phyloP scores from a whole-genome alignment of 2,797 vertebrate species.

The Spondyliosoma cantharus region DNA sequence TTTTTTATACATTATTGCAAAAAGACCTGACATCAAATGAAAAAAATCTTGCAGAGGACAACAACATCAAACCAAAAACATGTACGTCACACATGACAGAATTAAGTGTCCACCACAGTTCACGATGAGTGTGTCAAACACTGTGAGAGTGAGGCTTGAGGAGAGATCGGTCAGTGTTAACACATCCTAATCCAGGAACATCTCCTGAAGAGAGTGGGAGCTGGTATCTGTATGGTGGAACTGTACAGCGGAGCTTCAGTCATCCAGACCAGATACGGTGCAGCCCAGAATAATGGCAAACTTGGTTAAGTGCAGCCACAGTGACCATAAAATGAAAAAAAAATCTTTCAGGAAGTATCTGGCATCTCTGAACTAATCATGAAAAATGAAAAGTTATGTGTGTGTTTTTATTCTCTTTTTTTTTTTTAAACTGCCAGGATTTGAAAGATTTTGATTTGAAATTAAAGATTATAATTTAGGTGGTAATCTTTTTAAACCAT shows the following conservation, averaged over 20 bases:
- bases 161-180: conserved; percentile 36
- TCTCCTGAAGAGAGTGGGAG: conserved; percentile 41
- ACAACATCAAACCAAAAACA: conserved; percentile 71
- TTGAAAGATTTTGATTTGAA: no score
- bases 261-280: conserved; percentile 27
- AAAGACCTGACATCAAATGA: conserved; percentile 59
- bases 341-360: neutral
- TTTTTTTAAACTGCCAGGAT: no score
- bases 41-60: conserved; percentile 59
- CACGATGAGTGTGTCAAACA: conserved; percentile 70
- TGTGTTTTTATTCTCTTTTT: neutral
- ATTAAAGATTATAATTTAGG: neutral
- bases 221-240: conserved; percentile 53
- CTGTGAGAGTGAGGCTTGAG: conserved; percentile 40
- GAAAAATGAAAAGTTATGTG: neutral
- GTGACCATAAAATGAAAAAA: neutral
- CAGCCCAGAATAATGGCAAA: conserved; percentile 42
- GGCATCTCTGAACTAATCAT: neutral
- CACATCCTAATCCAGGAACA: conserved; percentile 35
- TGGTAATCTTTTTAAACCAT: neutral
- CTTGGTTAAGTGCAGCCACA: conserved; percentile 1
- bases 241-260: conserved; percentile 47
- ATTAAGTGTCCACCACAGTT: conserved; percentile 64
- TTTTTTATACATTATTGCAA: conserved; percentile 73
- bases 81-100: conserved; percentile 65